Percentiles rank a stretch among this genome's conserved stretches.
Conservation (phyloP, 2,888 invertebrate species). For the Eilema caniola region DNA sequence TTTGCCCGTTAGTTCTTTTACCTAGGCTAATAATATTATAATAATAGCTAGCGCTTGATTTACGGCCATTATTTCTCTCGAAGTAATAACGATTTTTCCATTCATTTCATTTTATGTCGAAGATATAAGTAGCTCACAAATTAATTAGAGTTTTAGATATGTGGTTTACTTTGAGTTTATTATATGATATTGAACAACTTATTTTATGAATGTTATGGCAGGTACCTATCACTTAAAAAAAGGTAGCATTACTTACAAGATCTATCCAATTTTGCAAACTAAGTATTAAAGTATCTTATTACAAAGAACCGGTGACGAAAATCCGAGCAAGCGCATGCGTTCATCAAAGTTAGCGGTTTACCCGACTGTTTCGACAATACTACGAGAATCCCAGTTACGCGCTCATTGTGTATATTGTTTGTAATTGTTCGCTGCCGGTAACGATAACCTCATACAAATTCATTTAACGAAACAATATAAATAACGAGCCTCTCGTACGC, state of each 20-base stretch:
- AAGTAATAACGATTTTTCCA: constrained; percentile 12
- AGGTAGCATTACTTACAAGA: background rate
- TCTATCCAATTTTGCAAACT: background rate
- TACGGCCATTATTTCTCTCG: constrained; percentile 27
- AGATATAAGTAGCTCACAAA: background rate
- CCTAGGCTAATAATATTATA: constrained; percentile 59
- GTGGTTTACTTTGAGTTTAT: background rate
- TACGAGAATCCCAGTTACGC: constrained; percentile 16
- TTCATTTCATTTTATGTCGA: background rate
- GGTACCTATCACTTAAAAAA: background rate
- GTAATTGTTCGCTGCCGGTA: constrained; percentile 13
- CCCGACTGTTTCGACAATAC: constrained; percentile 21
- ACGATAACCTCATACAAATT: constrained; percentile 19
- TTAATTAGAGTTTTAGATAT: background rate
- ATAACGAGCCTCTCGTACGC: background rate
- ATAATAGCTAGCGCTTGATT: constrained; percentile 32
- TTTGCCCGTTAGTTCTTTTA: constrained; percentile 77
- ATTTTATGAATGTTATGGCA: background rate
- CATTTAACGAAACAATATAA: constrained; percentile 12
- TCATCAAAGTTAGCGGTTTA: constrained; percentile 22
- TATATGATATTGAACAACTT: background rate
- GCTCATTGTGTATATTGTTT: constrained; percentile 20
- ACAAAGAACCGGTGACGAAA: background rate
- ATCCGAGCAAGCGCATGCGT: constrained; percentile 10
- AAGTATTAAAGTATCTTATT: background rate